These are phyloP conservation scores for Solenodon paradoxus DNA, from an alignment of 2,113 vertebrate species.

Conservation along the genomic window DNA sequence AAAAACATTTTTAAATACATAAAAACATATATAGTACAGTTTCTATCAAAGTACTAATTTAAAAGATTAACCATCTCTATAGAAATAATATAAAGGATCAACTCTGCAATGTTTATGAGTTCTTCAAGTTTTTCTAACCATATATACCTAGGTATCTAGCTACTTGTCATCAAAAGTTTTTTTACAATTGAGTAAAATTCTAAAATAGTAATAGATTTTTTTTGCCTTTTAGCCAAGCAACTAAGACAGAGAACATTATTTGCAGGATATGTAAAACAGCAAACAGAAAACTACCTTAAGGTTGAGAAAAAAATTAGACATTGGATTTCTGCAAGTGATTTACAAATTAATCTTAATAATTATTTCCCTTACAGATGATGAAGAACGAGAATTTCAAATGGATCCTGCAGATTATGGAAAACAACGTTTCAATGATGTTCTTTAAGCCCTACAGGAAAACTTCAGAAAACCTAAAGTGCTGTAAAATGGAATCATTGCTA, in stretches of 20 bases:
- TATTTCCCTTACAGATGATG: conserved; percentile 88
- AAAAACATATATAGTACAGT: neutral
- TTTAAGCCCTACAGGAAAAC: conserved; percentile 81
- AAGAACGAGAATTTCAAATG: conserved; percentile 93
- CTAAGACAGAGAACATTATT: neutral
- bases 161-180: conserved; percentile 5
- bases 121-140: neutral
- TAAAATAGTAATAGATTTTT: neutral
- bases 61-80: neutral
- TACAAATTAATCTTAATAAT: conserved; percentile 27
- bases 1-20: conserved; percentile 21
- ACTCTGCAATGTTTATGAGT: neutral
- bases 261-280: conserved; percentile 26
- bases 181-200: conserved; percentile 40
- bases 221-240: neutral
- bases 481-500: conserved; percentile 50
- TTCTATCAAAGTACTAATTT: neutral
- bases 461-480: conserved; percentile 65
- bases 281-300: neutral
- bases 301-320: neutral
- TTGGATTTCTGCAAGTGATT: conserved; percentile 31
- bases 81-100: neutral
- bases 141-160: no score
- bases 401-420: conserved; percentile 94
- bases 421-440: conserved; percentile 89